Evolutionary conservation across 2,113 vertebrate genomes (phyloP).

Genomic region (Neolamprologus sp.): DNA sequence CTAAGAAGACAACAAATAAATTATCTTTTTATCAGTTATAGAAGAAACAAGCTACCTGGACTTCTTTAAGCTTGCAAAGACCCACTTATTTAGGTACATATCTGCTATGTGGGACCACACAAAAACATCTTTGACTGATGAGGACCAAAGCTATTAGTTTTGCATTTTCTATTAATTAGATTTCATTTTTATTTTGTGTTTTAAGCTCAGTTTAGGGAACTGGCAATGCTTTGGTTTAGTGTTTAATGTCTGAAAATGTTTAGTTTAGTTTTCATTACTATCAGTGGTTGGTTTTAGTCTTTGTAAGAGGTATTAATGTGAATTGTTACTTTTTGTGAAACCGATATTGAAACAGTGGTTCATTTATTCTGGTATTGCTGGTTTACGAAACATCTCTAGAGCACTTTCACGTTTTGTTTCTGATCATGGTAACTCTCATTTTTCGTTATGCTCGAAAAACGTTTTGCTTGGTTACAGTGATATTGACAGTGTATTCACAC

Average conservation of each 20-base stretch:
- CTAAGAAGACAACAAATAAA: not conserved
- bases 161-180: not conserved
- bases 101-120: not conserved
- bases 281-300: not conserved
- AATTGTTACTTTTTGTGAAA: not conserved
- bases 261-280: not conserved
- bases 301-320: not conserved
- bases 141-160: not conserved
- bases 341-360: not conserved
- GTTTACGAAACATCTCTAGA: not conserved
- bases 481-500: not conserved
- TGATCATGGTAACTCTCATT: accelerated
- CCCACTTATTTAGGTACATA: not conserved
- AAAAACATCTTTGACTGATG: not conserved
- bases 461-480: not conserved
- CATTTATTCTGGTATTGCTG: not conserved
- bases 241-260: not conserved
- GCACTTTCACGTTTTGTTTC: not conserved
- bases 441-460: not conserved
- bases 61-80: not conserved
- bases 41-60: not conserved
- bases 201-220: not conserved
- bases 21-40: not conserved
- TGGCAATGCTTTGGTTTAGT: not conserved
- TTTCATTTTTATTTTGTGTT: not conserved